phyloP scores from a whole-genome alignment of 2,113 vertebrate genomes.

The Apteryx owenii region DNA sequence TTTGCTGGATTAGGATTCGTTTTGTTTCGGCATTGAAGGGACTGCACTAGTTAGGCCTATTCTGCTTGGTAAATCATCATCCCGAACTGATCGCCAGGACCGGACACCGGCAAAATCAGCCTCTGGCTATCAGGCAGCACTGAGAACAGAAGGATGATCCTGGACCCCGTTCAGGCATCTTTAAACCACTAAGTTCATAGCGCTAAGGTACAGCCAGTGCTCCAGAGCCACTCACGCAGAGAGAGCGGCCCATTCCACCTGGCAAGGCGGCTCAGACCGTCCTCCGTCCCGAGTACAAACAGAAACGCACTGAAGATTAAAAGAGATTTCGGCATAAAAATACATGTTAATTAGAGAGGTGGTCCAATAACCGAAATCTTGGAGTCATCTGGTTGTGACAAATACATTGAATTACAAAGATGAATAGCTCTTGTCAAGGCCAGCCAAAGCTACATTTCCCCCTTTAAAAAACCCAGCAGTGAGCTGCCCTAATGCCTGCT shows the following conservation, averaged over 20 bases:
- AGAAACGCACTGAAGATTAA: not conserved
- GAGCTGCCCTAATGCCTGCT: slow-evolving; percentile 73
- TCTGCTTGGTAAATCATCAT: not conserved
- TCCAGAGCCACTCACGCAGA: not conserved
- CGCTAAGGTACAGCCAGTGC: rapidly evolving
- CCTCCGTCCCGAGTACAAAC: not conserved
- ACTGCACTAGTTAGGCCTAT: not conserved
- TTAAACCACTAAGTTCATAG: not conserved
- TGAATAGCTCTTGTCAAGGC: slow-evolving; percentile 60
- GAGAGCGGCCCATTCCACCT: not conserved
- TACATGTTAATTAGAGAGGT: slow-evolving; percentile 2
- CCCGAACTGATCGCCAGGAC: not conserved
- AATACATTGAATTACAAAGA: slow-evolving; percentile 59
- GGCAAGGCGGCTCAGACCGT: not conserved
- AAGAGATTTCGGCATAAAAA: not conserved
- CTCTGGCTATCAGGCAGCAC: not conserved
- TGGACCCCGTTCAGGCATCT: not conserved
- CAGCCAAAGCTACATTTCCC: not conserved
- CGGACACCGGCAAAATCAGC: not conserved
- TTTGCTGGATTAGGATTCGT: slow-evolving; percentile 23
- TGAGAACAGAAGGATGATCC: not conserved
- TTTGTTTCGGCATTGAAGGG: not conserved
- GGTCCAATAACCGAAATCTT: not conserved
- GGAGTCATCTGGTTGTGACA: slow-evolving; percentile 59
- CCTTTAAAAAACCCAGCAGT: slow-evolving; percentile 14